Evolutionary conservation across 2,888 invertebrate genomes (phyloP).

Genomic region (Monochamus alternatus): DNA sequence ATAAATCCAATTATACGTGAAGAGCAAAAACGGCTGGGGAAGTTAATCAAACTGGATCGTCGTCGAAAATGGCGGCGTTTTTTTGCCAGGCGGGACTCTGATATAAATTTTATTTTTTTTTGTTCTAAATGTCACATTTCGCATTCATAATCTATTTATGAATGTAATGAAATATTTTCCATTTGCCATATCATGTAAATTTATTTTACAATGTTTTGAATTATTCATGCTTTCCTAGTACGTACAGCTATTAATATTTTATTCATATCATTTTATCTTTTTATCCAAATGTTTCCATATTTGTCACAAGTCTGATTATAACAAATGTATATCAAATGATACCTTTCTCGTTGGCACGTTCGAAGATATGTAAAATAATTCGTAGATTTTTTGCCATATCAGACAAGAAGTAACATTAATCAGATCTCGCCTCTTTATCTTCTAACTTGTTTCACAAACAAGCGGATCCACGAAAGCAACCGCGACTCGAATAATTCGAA

Average conservation of each 20-base stretch:
- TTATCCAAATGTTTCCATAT: no score
- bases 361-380: no score
- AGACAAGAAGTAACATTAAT: slow-evolving; percentile 26
- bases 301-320: no score
- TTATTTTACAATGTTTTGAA: no score
- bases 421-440: slow-evolving; percentile 24
- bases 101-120: not conserved
- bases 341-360: no score
- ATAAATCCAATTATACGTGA: slow-evolving; percentile 20
- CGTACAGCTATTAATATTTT: no score
- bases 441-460: slow-evolving; percentile 23
- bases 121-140: not conserved
- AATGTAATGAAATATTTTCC: not conserved
- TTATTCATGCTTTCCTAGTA: no score
- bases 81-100: not conserved
- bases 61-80: not conserved
- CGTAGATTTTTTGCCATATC: no score
- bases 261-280: no score
- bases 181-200: not conserved
- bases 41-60: slow-evolving; percentile 7
- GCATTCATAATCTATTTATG: not conserved
- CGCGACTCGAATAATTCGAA: slow-evolving; percentile 16
- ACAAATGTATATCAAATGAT: no score
- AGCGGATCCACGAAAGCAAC: slow-evolving; percentile 10
- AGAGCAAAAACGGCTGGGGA: not conserved